phyloP scores from a whole-genome alignment of 2,113 vertebrate species.

The Haemorhous mexicanus region DNA sequence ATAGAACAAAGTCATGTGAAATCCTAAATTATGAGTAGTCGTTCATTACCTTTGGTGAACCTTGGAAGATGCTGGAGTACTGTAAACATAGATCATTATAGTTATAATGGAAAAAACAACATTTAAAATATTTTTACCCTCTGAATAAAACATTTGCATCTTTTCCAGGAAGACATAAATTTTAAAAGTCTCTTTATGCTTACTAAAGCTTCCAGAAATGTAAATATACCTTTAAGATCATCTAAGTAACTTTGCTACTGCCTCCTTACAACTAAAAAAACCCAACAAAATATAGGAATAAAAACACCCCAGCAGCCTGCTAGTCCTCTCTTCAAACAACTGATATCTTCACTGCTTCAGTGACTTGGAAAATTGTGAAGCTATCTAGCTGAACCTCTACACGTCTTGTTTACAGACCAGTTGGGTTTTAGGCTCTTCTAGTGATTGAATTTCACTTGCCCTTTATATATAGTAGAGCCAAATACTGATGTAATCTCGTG shows the following conservation, averaged over 20 bases:
- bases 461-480: background rate
- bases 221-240: background rate
- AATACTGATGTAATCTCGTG: background rate
- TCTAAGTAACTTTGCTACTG: background rate
- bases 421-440: conserved; percentile 8
- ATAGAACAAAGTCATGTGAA: background rate
- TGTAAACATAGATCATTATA: background rate
- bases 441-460: background rate
- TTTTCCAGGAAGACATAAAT: background rate
- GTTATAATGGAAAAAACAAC: background rate
- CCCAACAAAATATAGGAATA: background rate
- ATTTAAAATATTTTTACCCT: background rate
- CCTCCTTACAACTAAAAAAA: background rate
- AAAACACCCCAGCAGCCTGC: background rate
- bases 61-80: background rate
- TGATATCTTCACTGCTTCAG: conserved; percentile 5
- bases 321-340: conserved; percentile 10
- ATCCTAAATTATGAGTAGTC: background rate
- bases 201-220: background rate
- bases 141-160: background rate
- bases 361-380: conserved; percentile 50
- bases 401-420: background rate
- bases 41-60: background rate
- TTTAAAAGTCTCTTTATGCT: background rate
- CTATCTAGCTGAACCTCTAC: conserved; percentile 6